phyloP scores from a whole-genome alignment of 2,888 invertebrate genomes.

The Ecdyonurus torrentis region DNA sequence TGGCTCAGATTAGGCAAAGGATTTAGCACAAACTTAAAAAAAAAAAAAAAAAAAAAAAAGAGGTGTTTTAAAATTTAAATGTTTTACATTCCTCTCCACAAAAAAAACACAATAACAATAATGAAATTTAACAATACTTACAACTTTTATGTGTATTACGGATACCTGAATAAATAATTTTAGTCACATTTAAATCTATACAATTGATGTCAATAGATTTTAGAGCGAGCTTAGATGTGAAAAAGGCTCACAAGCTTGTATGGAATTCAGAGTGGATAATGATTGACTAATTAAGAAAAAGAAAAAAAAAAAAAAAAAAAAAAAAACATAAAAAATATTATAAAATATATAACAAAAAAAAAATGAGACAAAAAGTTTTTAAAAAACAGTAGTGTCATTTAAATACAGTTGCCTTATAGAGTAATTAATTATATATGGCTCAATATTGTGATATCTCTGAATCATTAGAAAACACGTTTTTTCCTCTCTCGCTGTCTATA shows the following conservation, averaged over 20 bases:
- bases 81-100: no score
- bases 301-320: background rate
- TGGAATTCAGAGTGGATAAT: no score
- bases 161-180: background rate
- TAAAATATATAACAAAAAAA: background rate
- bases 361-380: background rate
- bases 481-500: background rate
- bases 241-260: no score
- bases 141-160: background rate
- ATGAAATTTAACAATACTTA: no score
- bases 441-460: constrained; percentile 2
- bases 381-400: background rate
- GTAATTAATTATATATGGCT: background rate
- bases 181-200: background rate
- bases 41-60: no score
- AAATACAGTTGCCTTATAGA: constrained; percentile 1
- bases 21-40: no score
- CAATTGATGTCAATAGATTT: background rate
- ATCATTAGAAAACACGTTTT: background rate
- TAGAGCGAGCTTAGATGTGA: background rate
- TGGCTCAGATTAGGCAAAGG: no score
- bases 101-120: no score
- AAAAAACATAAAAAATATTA: background rate
- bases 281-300: background rate
- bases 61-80: no score